Percentiles rank a stretch among this genome's conserved stretches.
Conservation (phyloP, 1,140 invertebrate species). For the Liolophura sinensis region DNA sequence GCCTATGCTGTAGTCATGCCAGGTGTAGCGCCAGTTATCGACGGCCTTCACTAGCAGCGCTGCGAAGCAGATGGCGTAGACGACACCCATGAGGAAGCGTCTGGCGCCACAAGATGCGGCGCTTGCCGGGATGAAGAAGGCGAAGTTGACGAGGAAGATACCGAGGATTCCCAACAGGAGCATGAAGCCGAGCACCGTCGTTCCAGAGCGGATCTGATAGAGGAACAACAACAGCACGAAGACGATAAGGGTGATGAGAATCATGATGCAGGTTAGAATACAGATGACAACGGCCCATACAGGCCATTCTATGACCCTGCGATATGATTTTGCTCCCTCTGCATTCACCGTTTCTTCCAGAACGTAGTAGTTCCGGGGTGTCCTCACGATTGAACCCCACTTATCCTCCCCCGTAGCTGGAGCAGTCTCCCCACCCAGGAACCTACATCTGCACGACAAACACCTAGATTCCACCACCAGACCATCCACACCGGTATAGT, state of each 20-base stretch:
- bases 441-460: no score
- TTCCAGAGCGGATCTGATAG: conserved; percentile 58
- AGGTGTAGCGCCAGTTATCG: conserved; percentile 55
- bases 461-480: no score
- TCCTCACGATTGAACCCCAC: no score
- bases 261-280: conserved; percentile 50
- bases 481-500: no score
- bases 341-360: no score
- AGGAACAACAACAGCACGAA: conserved; percentile 59
- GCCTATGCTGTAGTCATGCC: conserved; percentile 30
- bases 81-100: conserved; percentile 56
- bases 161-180: conserved; percentile 61
- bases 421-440: no score
- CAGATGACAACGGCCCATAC: conserved; percentile 55
- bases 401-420: no score
- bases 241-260: conserved; percentile 52
- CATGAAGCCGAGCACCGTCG: conserved; percentile 60
- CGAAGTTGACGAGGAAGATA: conserved; percentile 61
- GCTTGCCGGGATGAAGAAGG: conserved; percentile 59
- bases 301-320: conserved; percentile 29
- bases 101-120: conserved; percentile 57
- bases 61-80: conserved; percentile 60
- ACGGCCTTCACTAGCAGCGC: conserved; percentile 61
- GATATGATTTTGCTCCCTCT: no score
- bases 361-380: no score